Evolutionary conservation across 2,888 invertebrate genomes (phyloP), one percentile per base, ranked within the genome.

Genomic region (Eupithecia abbreviata): DNA sequence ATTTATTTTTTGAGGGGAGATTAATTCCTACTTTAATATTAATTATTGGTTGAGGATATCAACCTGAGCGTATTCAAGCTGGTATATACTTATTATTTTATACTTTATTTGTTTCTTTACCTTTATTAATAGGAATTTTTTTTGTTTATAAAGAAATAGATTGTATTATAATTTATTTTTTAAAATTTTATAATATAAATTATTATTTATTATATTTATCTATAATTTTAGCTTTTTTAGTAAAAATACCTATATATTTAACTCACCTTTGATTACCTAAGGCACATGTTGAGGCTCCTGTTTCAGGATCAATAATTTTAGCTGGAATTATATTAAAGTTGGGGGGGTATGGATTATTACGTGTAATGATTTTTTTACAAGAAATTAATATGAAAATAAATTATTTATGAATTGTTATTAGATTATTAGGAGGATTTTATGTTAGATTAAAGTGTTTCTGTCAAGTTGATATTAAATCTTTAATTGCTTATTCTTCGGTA

Each of bases 401-500:
- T 30, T 30, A 30, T 30, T 75, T 95, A 87, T 95, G 95, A 88
- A 86, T 96, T 88, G 87, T 89, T 82, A 90, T 96, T 91, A 95
- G 95, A 69, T 93, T 96, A 91, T 77, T 96, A 6, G 96, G 96
- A 0, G 96, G 96, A 0, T 86, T 96, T 84, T 93, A 96, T 89
- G 93, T 96, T 82, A 96, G 96, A 47, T 92, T 97, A 85, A 93
- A 96, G 82, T 97, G 97, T 96, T 93, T 97, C 89, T 95, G 95
- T 81, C 96, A 97, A 89, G 92, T 95, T 74, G 97, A 97, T 96
- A 93, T 97, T 90, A 97, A 97, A 85, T 94, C 96, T 82, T 95
- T 97, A 93, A 96, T 97, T 95, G 97, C 97, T 89, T 97, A 97
- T 94, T 97, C 97, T 82, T 97, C 97, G 55, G 96, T 97, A 0